Evolutionary conservation across 2,888 invertebrate species (phyloP).

Genomic region (Ectemnius lituratus): DNA sequence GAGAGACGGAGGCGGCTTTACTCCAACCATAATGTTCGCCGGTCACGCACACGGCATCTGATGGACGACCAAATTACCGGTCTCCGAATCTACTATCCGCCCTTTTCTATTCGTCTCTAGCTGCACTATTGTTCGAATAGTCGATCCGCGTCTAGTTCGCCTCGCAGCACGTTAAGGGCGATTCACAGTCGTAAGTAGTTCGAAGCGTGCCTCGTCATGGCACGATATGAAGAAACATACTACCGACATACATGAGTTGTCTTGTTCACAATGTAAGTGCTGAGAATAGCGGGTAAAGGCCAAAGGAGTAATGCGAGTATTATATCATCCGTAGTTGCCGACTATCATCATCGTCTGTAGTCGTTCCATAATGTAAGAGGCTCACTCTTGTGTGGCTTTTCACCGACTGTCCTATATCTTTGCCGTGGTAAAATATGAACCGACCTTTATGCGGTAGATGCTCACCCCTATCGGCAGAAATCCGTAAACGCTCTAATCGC

Average conservation of each 20-base stretch:
- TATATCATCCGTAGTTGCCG: too few species aligned
- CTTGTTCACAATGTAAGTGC: neutral
- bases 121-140: conserved; percentile 53
- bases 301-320: too few species aligned
- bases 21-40: conserved; percentile 67
- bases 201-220: too few species aligned
- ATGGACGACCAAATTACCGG: conserved; percentile 73
- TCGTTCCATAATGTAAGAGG: too few species aligned
- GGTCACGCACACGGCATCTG: conserved; percentile 77
- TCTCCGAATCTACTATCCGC: conserved; percentile 49
- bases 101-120: conserved; percentile 61
- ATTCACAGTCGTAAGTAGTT: too few species aligned
- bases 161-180: conserved; percentile 2
- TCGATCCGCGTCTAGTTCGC: conserved; percentile 39
- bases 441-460: conserved; percentile 14
- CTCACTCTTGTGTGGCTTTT: too few species aligned
- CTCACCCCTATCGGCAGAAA: conserved; percentile 37
- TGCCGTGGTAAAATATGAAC: too few species aligned
- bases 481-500: conserved; percentile 41
- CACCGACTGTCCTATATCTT: too few species aligned
- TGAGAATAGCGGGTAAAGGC: neutral
- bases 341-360: too few species aligned
- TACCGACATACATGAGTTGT: too few species aligned
- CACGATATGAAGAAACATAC: too few species aligned
- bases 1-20: conserved; percentile 46